Conservation (phyloP, 1,140 invertebrate genomes). For the Tetramorium parvispinum region DNA sequence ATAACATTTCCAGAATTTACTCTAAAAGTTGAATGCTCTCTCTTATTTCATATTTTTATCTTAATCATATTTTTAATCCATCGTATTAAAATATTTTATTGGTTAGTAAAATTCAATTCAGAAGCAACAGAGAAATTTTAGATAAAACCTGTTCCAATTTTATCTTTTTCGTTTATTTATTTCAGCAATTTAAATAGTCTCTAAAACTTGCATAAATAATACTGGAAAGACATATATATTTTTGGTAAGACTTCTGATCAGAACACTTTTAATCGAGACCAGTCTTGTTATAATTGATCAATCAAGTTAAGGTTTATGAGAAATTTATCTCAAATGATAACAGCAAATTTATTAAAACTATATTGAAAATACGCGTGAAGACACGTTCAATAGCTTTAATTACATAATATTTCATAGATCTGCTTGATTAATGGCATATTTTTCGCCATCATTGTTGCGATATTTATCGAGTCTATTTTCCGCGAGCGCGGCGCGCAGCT, state of each 20-base stretch:
- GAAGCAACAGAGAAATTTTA: neutral
- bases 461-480: slow-evolving; percentile 48
- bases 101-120: slow-evolving; percentile 16
- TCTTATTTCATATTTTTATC: slow-evolving; percentile 5
- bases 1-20: neutral
- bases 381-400: slow-evolving; percentile 9
- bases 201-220: neutral
- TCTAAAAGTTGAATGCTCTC: neutral
- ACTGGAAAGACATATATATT: neutral
- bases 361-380: neutral
- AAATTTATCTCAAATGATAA: neutral
- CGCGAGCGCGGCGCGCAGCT: slow-evolving; percentile 15
- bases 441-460: slow-evolving; percentile 47
- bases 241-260: neutral
- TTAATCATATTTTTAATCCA: slow-evolving; percentile 10
- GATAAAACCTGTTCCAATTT: neutral
- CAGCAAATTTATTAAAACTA: neutral
- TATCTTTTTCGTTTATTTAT: slow-evolving; percentile 17
- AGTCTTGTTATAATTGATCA: neutral
- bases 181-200: neutral
- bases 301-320: neutral
- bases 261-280: neutral
- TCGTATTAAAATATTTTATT: slow-evolving; percentile 23
- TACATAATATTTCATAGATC: neutral
- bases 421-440: slow-evolving; percentile 40